Evolutionary conservation across 2,888 invertebrate species (phyloP), one percentile per base, ranked within the genome.

Genomic region (Cyclophora punctaria): DNA sequence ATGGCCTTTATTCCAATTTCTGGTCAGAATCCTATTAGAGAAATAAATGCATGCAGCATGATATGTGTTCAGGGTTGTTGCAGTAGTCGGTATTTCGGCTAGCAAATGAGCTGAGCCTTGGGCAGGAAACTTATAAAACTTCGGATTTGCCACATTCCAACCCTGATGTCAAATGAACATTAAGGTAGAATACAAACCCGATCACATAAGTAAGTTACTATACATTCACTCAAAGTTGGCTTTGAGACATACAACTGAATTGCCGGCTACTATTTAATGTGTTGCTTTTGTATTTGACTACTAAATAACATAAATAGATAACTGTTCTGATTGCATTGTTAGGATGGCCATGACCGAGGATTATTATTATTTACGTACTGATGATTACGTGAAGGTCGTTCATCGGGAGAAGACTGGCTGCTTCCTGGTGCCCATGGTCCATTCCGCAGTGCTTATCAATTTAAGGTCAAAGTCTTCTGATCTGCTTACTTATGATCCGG

Each of bases 1-100:
- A 96, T 53, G 95, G 95, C 7, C 79, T 95, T 41, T 98, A 98
- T 78, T 96, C 97, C 20, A 99, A 99, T 79, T 99, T 96, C 80
- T 99, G 98, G 98, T 95, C 62, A 75, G 80, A 57, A 44, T 50
- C 46, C 34, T 4, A 49, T 55, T 44, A 33, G 45, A 45, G 41
- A 7, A 55, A 51, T 51, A 55, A n/a, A 49, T 60, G 64, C 64
- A 68, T 66, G 66, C 50, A 48, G 61, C 62, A 62, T 69, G 61
- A 52, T 35, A 51, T 5, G 20, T 46, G 43, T 50, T 0, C 5
- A 33, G 48, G 34, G 33, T 43, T 34, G 45, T 40, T 47, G 20
- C 20, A 20, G 20, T 20, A 20, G 20, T 20, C 20, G 20, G 20
- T 20, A 20, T 20, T 20, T 20, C 20, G 20, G 20, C 20, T 20